These are phyloP conservation scores for Phrynocephalus versicolor DNA, from an alignment of 2,113 vertebrate genomes.

Conservation along the genomic window DNA sequence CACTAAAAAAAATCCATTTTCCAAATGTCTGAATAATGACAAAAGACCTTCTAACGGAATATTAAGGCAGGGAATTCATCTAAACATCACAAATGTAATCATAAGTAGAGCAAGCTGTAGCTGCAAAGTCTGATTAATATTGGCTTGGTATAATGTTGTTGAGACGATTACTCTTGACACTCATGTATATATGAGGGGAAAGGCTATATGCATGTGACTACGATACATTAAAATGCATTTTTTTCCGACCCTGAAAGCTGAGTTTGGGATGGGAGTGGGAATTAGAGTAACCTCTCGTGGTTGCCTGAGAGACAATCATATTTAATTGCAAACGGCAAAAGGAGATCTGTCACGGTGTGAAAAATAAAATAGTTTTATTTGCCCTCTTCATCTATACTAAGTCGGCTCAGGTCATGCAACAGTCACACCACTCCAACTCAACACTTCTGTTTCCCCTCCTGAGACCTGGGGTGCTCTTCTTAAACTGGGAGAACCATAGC, in stretches of 20 bases:
- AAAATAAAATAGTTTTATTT: neutral
- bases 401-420: neutral
- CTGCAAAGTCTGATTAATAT: slow-evolving; percentile 53
- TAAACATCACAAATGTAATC: slow-evolving; percentile 50
- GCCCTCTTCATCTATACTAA: neutral
- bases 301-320: slow-evolving; percentile 14
- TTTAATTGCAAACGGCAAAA: neutral
- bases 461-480: neutral
- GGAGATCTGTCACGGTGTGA: neutral
- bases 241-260: slow-evolving; percentile 32
- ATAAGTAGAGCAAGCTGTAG: slow-evolving; percentile 51
- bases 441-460: neutral
- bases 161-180: slow-evolving; percentile 45
- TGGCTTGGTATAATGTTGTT: slow-evolving; percentile 51
- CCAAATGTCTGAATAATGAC: slow-evolving; percentile 57
- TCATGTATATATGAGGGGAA: slow-evolving; percentile 27
- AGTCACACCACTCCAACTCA: neutral
- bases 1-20: slow-evolving; percentile 53
- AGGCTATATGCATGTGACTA: neutral
- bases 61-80: slow-evolving; percentile 65
- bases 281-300: slow-evolving; percentile 8
- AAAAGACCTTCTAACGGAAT: slow-evolving; percentile 55
- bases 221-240: slow-evolving; percentile 42
- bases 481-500: neutral
- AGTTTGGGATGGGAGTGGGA: neutral